Base-by-base conservation (phyloP, 2,888 invertebrate genomes). In the Catocala sponsa region DNA sequence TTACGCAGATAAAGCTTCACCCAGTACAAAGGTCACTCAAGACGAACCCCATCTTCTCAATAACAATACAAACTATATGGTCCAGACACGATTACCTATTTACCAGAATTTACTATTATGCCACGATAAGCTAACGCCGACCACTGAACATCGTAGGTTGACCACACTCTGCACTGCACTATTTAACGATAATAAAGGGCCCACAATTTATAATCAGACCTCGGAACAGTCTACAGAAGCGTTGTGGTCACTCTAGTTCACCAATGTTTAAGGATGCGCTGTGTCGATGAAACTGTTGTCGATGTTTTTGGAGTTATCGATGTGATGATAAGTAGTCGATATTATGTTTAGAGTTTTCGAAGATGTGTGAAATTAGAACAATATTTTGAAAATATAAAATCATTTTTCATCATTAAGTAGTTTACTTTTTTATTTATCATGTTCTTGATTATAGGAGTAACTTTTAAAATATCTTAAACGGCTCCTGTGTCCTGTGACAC, bases 241-340 rank as follows among this genome's bases (percentile, higher is more conserved):
- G 55, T 41, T 76, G 77, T 74, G 78, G 76, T 79, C 74, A 79
- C 66, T 74, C 64, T 76, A 68, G 72, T 76, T 68, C 63, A 79
- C 68, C 59, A 48, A 64, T 67, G 64, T 52, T 52, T 72, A 79
- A 72, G 41, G 65, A 32, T 59, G 68, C 53, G 52, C 4, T 1
- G 0, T n/a, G 6, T 33, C 4, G 2, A 55, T 49, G 4, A 6
- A 41, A 42, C 12, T 38, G 1, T n/a, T 66, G 47, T 65, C 64
- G 74, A 74, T 66, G 6, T 53, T 64, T 53, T 58, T 33, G 12
- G n/a, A 25, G 25, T 25, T 25, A 25, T 25, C 25, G 25, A 25
- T 25, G 25, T 15, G 15, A 2, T 15, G 15, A 15, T 15, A 15
- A 15, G 15, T 15, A 0, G 15, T 25, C 25, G 25, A 4, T 25